Conservation (phyloP, 2,113 vertebrate genomes). For the Aviceda subcristata region DNA sequence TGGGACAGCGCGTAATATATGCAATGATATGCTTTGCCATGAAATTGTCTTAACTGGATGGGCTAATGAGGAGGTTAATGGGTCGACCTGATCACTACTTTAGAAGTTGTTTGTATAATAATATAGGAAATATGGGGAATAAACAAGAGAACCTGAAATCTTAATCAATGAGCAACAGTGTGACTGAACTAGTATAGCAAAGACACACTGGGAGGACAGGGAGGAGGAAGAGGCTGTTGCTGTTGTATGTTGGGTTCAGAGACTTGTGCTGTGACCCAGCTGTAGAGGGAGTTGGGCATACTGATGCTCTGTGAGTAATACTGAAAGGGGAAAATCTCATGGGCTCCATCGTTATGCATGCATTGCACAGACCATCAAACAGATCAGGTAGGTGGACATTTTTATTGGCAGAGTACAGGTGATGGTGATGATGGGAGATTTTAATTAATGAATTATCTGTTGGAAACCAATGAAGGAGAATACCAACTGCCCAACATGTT, state of each 20-base stretch:
- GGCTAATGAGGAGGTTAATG: background rate
- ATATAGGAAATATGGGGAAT: background rate
- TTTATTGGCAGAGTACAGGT: background rate
- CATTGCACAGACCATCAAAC: background rate
- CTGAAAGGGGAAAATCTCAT: background rate
- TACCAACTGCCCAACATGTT: background rate
- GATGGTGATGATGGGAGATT: background rate
- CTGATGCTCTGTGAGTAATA: background rate
- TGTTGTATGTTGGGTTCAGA: background rate
- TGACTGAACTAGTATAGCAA: background rate
- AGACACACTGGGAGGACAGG: rapidly evolving
- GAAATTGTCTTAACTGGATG: background rate
- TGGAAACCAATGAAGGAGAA: background rate
- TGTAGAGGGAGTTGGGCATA: background rate
- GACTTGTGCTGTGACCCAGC: background rate
- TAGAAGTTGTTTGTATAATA: background rate
- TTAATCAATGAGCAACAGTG: background rate
- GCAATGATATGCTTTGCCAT: background rate
- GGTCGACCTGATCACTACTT: background rate
- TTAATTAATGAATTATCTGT: background rate
- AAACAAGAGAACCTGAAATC: background rate
- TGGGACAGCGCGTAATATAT: background rate
- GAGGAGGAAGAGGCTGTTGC: background rate
- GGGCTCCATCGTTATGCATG: background rate
- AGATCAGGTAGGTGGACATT: background rate